Conservation (phyloP, 2,797 vertebrate species). For the Cirrhinus mrigala region DNA sequence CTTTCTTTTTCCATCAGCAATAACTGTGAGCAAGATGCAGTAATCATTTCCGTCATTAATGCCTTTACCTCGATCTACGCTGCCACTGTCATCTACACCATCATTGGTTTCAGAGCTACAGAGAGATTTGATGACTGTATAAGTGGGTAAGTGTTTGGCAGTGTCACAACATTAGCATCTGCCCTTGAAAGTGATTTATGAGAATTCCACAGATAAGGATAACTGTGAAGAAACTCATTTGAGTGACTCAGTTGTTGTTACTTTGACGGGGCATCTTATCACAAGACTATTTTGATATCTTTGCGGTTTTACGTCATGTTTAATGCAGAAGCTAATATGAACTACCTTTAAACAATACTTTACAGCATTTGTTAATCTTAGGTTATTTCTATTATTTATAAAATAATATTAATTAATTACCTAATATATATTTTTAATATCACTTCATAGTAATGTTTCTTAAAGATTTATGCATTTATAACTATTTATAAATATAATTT, state of each 20-base stretch:
- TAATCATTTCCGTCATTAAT: conserved; percentile 88
- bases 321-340: background rate
- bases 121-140: conserved; percentile 86
- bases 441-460: background rate
- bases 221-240: background rate
- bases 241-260: background rate
- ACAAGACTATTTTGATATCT: background rate
- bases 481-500: background rate
- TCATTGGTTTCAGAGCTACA: conserved; percentile 94
- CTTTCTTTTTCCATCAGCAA: conserved; percentile 79
- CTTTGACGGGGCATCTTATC: background rate
- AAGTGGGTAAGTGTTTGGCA: conserved; percentile 71
- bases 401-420: background rate
- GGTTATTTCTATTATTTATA: too few relatives aligned
- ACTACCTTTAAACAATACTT: background rate
- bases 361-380: background rate
- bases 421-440: background rate
- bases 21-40: conserved; percentile 90
- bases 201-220: background rate
- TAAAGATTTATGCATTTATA: background rate
- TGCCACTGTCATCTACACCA: conserved; percentile 89
- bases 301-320: background rate
- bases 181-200: background rate
- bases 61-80: conserved; percentile 89
- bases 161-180: background rate